Evolutionary conservation across 2,888 invertebrate species (phyloP).

Genomic region (Tetropium fuscum): DNA sequence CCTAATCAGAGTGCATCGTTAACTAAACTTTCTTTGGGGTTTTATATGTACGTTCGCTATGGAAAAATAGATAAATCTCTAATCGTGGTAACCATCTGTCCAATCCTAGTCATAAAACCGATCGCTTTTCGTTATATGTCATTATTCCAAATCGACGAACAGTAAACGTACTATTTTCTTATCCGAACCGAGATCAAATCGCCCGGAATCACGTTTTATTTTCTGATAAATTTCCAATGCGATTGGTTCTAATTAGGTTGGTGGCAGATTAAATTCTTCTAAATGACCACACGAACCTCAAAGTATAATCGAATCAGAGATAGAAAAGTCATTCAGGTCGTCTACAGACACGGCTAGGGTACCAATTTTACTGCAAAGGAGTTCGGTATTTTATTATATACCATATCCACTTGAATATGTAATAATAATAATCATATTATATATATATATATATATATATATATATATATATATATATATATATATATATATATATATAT

Average conservation of each 20-base stretch:
- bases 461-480: too few species aligned
- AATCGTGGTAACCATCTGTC: too few species aligned
- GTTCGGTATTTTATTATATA: slow-evolving; percentile 9
- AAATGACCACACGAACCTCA: slow-evolving; percentile 35
- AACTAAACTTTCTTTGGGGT: too few species aligned
- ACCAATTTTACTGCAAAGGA: neutral
- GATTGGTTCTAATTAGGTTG: slow-evolving; percentile 16
- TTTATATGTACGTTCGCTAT: too few species aligned
- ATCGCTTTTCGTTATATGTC: too few species aligned
- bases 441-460: too few species aligned
- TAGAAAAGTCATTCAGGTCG: slow-evolving; percentile 3
- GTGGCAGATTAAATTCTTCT: slow-evolving; percentile 30
- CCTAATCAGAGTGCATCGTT: too few species aligned
- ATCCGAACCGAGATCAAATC: neutral
- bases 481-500: too few species aligned
- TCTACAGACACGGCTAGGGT: neutral
- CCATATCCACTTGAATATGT: slow-evolving; percentile 4
- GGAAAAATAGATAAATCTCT: too few species aligned
- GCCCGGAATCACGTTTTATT: slow-evolving; percentile 4
- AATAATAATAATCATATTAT: too few species aligned
- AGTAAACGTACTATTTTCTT: neutral
- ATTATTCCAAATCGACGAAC: neutral
- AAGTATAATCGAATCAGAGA: slow-evolving; percentile 35
- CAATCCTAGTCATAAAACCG: too few species aligned
- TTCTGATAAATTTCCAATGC: slow-evolving; percentile 12